Evolutionary conservation across 2,113 vertebrate species (phyloP).

Genomic region (Brienomyrus longianalis): DNA sequence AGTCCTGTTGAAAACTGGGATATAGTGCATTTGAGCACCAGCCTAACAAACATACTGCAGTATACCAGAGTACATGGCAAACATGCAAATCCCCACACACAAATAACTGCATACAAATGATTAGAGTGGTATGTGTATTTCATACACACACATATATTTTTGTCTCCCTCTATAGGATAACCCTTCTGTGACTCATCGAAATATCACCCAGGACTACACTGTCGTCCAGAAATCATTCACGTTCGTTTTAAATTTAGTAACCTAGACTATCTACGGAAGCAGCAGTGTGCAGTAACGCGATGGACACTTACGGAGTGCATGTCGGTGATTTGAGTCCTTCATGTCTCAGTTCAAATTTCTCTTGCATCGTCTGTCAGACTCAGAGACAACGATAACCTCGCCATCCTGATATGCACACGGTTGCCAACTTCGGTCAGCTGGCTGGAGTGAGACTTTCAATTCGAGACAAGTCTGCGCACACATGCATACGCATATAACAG

Average conservation of each 20-base stretch:
- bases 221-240: neutral
- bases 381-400: neutral
- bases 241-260: neutral
- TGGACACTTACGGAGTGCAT: neutral
- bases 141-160: neutral
- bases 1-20: neutral
- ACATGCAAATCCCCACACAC: neutral
- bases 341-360: neutral
- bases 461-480: neutral
- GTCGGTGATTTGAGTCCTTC: neutral
- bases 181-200: neutral
- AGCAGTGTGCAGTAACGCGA: neutral
- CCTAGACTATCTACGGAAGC: neutral
- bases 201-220: neutral
- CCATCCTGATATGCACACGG: neutral
- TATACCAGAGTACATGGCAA: neutral
- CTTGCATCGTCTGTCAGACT: neutral
- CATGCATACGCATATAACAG: neutral
- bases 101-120: neutral
- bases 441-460: neutral
- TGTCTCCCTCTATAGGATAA: neutral
- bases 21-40: neutral
- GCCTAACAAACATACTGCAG: neutral
- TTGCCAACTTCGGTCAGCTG: neutral
- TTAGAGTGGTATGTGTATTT: neutral